phyloP scores from a whole-genome alignment of 92 coral and sea anemone genomes.

The Micromussa lordhowensis region DNA sequence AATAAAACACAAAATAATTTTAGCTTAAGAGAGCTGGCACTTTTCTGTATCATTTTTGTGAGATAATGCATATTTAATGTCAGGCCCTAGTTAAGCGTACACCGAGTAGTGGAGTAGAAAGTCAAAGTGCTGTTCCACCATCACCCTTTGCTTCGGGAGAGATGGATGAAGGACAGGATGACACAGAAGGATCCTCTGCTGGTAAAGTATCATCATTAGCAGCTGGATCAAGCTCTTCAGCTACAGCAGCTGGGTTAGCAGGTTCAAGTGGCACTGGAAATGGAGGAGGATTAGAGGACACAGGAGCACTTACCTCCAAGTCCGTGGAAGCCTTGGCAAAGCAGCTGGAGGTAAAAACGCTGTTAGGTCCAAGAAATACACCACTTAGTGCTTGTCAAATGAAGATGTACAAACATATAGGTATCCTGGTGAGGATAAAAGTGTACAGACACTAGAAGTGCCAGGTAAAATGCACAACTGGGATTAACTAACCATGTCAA shows the following conservation, averaged over 20 bases:
- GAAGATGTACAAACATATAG: no score
- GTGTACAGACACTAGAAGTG: no score
- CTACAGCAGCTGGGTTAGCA: constrained; percentile 27
- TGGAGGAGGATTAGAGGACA: constrained; percentile 61
- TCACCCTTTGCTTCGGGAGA: constrained; percentile 89
- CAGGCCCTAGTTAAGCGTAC: constrained; percentile 93
- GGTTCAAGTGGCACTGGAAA: constrained; percentile 41
- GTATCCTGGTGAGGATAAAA: no score
- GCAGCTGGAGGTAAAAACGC: constrained; percentile 74
- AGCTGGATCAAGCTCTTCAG: constrained; percentile 41
- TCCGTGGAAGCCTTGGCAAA: constrained; percentile 81
- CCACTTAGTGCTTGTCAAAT: not conserved
- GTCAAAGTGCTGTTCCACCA: constrained; percentile 63
- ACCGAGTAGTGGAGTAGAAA: constrained; percentile 67
- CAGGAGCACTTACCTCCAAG: constrained; percentile 72
- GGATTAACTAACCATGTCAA: no score
- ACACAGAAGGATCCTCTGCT: constrained; percentile 60
- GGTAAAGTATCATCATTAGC: constrained; percentile 31
- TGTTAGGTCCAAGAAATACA: not conserved
- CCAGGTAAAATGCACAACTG: no score
- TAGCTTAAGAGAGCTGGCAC: not conserved
- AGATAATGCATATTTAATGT: not conserved
- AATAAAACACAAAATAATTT: no score
- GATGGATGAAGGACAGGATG: constrained; percentile 73
- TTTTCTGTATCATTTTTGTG: not conserved